Base-by-base conservation (phyloP, 2,888 invertebrate genomes). In the Trichopria drosophilae region DNA sequence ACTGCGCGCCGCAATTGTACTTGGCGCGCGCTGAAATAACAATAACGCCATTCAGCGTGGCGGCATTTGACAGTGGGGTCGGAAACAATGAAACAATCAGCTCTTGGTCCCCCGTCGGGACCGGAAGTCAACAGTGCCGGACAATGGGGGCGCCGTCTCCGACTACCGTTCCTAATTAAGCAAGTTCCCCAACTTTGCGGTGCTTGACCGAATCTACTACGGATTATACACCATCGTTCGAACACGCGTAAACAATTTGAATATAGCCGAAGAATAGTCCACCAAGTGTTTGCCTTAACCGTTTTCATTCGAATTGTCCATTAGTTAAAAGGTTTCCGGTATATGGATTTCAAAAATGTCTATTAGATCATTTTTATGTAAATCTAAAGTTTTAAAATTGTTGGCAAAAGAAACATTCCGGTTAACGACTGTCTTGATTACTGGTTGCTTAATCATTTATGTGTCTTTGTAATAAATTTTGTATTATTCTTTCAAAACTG, bases 71-170 rank as follows among this genome's bases (percentile, higher is more conserved):
- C 67, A 67, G 65, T 65, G 63, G 68, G 71, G 68, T 68, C 66
- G 69, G 68, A 71, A 72, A 73, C 72, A 73, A 73, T 73, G 71
- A 71, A 69, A 73, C 71, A 73, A 73, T 73, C 73, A 71, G 65
- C 64, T 60, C 61, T 59, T 58, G 61, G 50, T 50, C 62, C 62
- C 57, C 58, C 61, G 55, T 61, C 41, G 55, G 62, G 62, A 61
- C 64, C 68, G 71, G 71, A 71, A 71, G 68, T 71, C 67, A 70
- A 71, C 69, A 71, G 61, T 60, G 62, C 66, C 62, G 71, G 70
- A 71, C 71, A 70, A 71, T 71, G 57, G 65, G 59, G 58, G 54
- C 58, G 47, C 60, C 60, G 61, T 62, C 61, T 65, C 65, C 63
- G 61, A 67, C 66, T 67, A 61, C 64, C 64, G 63, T 59, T 67